Conservation (phyloP, 2,888 invertebrate genomes). For the Hemistola chrysoprasaria region DNA sequence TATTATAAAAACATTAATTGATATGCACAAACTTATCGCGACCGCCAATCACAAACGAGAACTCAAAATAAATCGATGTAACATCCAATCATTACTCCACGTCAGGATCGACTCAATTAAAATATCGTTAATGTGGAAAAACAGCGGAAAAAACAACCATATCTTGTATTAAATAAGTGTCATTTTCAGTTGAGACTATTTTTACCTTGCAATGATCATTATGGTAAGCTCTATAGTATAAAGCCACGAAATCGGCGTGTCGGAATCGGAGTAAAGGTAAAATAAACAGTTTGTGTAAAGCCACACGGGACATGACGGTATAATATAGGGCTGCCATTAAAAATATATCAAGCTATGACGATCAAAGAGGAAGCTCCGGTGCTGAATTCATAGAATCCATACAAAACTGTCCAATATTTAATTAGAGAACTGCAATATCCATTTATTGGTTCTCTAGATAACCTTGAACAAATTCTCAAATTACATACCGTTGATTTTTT, state of each 20-base stretch:
- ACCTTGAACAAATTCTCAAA: too few species aligned
- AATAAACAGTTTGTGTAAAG: slow-evolving; percentile 74
- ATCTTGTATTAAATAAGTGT: slow-evolving; percentile 40
- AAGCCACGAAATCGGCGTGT: slow-evolving; percentile 80
- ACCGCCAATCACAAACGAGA: slow-evolving; percentile 81
- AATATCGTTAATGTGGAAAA: slow-evolving; percentile 76
- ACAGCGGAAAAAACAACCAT: slow-evolving; percentile 59
- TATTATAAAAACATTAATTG: slow-evolving; percentile 77
- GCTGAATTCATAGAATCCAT: slow-evolving; percentile 7
- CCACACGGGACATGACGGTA: slow-evolving; percentile 55
- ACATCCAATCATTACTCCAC: slow-evolving; percentile 81
- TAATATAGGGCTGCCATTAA: slow-evolving; percentile 56
- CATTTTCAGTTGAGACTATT: slow-evolving; percentile 40
- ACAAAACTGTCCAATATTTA: too few species aligned
- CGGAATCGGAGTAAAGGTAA: slow-evolving; percentile 78
- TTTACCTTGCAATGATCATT: slow-evolving; percentile 76
- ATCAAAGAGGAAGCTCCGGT: slow-evolving; percentile 23
- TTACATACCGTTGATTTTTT: too few species aligned
- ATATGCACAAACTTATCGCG: slow-evolving; percentile 77
- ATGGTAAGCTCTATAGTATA: slow-evolving; percentile 76
- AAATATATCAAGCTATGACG: slow-evolving; percentile 48
- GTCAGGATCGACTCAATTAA: slow-evolving; percentile 82
- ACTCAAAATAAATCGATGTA: slow-evolving; percentile 81
- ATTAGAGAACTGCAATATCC: too few species aligned
- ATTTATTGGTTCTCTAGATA: too few species aligned